Evolutionary conservation across 2,888 invertebrate genomes (phyloP), one percentile per base, ranked within the genome.

Genomic region (Dioctria rufipes): DNA sequence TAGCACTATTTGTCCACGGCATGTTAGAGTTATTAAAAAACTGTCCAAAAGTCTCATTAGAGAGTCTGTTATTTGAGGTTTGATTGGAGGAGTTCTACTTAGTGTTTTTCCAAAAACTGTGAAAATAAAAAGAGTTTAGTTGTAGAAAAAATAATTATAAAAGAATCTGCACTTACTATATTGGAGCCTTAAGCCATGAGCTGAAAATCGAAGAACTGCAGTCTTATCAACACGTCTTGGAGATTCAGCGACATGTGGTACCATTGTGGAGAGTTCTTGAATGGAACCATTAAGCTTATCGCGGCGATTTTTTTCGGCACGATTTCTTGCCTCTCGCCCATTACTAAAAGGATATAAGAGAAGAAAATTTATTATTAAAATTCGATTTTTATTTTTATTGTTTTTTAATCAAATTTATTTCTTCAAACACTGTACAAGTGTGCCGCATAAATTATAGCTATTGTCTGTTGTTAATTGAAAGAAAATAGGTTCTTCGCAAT

Each of bases 171-270:
- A 82, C 83, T 86, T 85, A 90, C 90, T 89, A 88, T 95, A 94
- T 87, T 95, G 92, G 83, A 96, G 92, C 80, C 97, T 92, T 60
- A 98, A 91, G 87, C 94, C 95, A 85, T 95, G 95, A 73, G 96
- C 96, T 2, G 96, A 94, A 81, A 97, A 92, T 84, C 97, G 92
- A 78, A 98, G 90, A 69, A 97, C 94, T 84, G 96, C 95, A 40
- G 97, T 97, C 90, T 98, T 98, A 90, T 98, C 97, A 86, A 97
- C 93, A 86, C 95, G 93, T 84, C 96, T 93, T 73, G 95, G 93
- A 83, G 96, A 95, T 86, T 93, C 93, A 65, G 95, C 92, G 80
- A 96, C 94, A 88, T 95, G 93, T n/a, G 96, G 95, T 83, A 97
- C 93, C 86, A 96, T 91, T 66, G 93, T 91, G 83, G 95, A 95